Percentiles rank a stretch among this genome's conserved stretches.
phyloP scores from a whole-genome alignment of 2,888 invertebrate species.

The Nineta flava region DNA sequence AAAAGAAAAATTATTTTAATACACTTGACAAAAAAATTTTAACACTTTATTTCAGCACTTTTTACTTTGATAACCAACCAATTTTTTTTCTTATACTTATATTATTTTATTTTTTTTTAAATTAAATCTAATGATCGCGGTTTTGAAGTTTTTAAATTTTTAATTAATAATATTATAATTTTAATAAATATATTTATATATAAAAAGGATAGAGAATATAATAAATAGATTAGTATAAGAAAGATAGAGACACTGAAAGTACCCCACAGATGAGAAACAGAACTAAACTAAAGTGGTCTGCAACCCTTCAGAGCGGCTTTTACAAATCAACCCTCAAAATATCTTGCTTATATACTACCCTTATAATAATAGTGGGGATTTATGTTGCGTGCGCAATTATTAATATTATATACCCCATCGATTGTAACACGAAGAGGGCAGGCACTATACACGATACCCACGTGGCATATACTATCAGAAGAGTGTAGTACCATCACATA shows the following conservation, averaged over 20 bases:
- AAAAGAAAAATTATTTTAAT: not conserved
- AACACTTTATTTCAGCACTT: not conserved
- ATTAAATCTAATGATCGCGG: not conserved
- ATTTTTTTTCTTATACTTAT: not conserved
- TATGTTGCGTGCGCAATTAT: constrained; percentile 8
- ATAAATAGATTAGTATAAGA: constrained; percentile 1
- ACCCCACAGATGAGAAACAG: constrained; percentile 22
- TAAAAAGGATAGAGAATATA: not conserved
- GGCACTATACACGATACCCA: not conserved
- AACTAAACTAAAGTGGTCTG: constrained; percentile 34
- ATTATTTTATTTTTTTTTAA: not conserved
- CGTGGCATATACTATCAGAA: not conserved
- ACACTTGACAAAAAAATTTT: not conserved
- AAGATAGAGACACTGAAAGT: constrained; percentile 9
- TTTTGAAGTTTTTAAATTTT: too few species aligned
- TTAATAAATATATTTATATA: not conserved
- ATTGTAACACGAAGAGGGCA: constrained; percentile 9
- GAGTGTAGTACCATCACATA: not conserved
- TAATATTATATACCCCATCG: constrained; percentile 7
- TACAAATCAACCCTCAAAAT: not conserved
- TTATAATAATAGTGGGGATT: constrained; percentile 11
- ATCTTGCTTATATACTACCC: constrained; percentile 30
- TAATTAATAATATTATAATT: too few species aligned
- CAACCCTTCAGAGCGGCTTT: constrained; percentile 35
- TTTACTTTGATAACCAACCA: not conserved